phyloP scores from a whole-genome alignment of 2,888 invertebrate species.

The Endotricha flammealis region DNA sequence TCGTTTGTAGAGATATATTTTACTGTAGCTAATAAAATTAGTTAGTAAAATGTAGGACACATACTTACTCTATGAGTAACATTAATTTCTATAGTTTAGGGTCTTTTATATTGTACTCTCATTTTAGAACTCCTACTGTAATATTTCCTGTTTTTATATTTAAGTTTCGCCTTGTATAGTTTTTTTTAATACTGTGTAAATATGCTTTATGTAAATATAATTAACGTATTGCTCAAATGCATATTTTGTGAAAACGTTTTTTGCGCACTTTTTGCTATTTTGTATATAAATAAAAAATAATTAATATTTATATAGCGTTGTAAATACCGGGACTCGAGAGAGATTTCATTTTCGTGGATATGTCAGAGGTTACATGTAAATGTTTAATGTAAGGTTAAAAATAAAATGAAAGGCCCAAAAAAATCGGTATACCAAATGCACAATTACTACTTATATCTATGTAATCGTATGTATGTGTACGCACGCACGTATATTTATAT shows the following conservation, averaged over 20 bases:
- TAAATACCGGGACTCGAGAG: constrained; percentile 56
- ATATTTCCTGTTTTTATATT: constrained; percentile 12
- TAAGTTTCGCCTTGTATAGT: constrained; percentile 8
- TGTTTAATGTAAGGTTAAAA: constrained; percentile 45
- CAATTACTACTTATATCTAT: constrained; percentile 65
- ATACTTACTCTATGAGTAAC: constrained; percentile 16
- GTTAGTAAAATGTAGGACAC: constrained; percentile 19
- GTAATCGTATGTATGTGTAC: constrained; percentile 50
- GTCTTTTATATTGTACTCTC: constrained; percentile 1
- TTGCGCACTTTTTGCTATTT: constrained; percentile 75
- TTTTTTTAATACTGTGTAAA: constrained; percentile 42
- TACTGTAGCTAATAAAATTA: constrained; percentile 19
- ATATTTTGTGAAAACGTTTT: constrained; percentile 77
- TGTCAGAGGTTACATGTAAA: constrained; percentile 16
- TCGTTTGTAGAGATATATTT: constrained; percentile 42
- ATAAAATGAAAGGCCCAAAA: constrained; percentile 65
- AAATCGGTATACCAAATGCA: constrained; percentile 71
- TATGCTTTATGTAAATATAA: constrained; percentile 70
- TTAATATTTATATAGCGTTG: constrained; percentile 29
- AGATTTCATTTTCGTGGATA: constrained; percentile 41
- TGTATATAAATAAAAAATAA: constrained; percentile 61
- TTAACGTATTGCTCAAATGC: constrained; percentile 76
- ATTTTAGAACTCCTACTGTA: constrained; percentile 8
- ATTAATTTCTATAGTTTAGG: constrained; percentile 8
- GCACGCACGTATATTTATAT: constrained; percentile 46